Conservation (phyloP, 2,113 vertebrate genomes). For the Dipodomys stephensi region DNA sequence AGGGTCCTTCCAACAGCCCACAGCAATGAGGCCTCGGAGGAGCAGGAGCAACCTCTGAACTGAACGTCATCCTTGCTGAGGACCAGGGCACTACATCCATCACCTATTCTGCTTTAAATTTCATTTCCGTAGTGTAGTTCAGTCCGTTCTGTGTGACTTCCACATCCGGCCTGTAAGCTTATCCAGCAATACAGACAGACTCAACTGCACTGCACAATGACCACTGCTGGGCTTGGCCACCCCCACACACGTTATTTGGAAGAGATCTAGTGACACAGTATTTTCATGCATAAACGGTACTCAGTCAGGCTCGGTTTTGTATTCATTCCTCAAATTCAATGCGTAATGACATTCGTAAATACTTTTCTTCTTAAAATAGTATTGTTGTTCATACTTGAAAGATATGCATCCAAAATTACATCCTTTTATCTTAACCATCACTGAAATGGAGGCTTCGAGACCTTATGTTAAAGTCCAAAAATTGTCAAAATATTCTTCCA, state of each 20-base stretch:
- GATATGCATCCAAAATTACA: too few species aligned
- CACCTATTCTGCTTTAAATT: neutral
- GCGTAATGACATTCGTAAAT: fast-evolving
- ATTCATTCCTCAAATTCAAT: neutral
- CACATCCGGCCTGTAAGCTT: neutral
- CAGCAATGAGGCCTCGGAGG: fast-evolving
- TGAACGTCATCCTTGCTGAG: neutral
- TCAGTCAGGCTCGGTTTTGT: neutral
- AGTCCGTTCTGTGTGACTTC: too few species aligned
- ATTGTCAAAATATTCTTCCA: neutral
- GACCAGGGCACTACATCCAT: fast-evolving
- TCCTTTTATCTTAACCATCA: neutral
- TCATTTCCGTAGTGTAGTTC: neutral
- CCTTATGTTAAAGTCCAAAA: neutral
- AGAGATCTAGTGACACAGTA: neutral
- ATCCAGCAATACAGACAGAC: neutral
- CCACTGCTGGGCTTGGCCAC: neutral
- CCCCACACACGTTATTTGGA: neutral
- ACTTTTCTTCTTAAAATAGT: neutral
- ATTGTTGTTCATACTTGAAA: neutral
- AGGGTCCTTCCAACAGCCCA: neutral
- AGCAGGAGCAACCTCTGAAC: fast-evolving
- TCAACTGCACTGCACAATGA: neutral
- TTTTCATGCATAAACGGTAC: neutral
- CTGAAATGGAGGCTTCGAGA: neutral